Percentiles rank a stretch among this genome's conserved stretches.
These are phyloP conservation scores for Coptodon rendalli DNA, from an alignment of 2,113 vertebrate genomes.

Conservation along the genomic window DNA sequence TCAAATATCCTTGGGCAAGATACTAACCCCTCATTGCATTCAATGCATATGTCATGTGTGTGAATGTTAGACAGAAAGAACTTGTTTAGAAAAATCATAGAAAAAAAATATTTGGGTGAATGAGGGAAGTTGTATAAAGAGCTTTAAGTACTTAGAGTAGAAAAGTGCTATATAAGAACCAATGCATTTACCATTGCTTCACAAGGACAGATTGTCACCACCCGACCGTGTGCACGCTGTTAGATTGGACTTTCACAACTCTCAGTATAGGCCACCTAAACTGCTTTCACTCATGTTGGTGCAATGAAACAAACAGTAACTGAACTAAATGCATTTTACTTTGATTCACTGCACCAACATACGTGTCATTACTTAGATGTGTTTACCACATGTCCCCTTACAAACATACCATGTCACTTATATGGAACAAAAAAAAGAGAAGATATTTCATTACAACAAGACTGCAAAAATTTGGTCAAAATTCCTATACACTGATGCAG, in stretches of 20 bases:
- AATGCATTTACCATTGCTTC: background rate
- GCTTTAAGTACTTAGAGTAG: background rate
- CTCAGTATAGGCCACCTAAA: background rate
- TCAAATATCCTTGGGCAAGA: background rate
- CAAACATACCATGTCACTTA: background rate
- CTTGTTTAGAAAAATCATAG: background rate
- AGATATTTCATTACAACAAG: background rate
- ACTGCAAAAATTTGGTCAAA: rapidly evolving
- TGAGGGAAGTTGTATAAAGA: rapidly evolving
- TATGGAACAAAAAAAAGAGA: background rate
- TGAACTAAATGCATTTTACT: background rate
- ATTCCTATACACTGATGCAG: rapidly evolving
- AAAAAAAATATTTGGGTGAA: background rate
- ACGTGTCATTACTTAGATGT: background rate
- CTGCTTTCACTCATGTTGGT: background rate
- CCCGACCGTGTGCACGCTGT: rapidly evolving
- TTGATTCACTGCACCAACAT: background rate
- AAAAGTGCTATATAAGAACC: rapidly evolving
- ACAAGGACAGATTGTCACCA: background rate
- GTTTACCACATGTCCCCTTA: background rate
- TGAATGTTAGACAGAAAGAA: rapidly evolving
- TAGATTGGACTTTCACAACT: rapidly evolving
- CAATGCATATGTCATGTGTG: rapidly evolving
- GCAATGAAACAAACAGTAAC: background rate
- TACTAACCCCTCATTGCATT: background rate